A percentile compares a stretch with the other conserved stretches of the same genome.
Evolutionary conservation across 2,797 vertebrate species (phyloP).

Genomic region (Hapalemur alaotrensis): DNA sequence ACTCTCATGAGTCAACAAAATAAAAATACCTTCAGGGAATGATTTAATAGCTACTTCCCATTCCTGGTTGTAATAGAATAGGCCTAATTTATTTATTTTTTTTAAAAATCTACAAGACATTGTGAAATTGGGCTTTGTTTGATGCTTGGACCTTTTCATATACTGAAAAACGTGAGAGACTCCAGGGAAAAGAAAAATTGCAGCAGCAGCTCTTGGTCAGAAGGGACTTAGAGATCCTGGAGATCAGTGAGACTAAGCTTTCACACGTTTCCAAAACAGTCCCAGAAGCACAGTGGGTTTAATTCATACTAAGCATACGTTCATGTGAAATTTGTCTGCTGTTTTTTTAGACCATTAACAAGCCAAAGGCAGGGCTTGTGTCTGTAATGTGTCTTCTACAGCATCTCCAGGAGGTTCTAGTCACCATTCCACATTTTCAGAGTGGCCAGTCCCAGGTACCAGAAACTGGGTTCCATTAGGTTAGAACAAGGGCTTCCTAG

Average conservation of each 20-base stretch:
- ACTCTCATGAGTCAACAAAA: constrained; percentile 83
- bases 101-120: constrained; percentile 13
- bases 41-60: constrained; percentile 82
- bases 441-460: not conserved
- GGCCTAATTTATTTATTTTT: constrained; percentile 46
- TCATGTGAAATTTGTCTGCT: not conserved
- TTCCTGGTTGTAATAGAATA: constrained; percentile 78
- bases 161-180: not conserved
- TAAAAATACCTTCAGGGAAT: constrained; percentile 79
- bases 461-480: not conserved
- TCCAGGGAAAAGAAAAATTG: not conserved
- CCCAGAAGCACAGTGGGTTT: not conserved
- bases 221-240: not conserved
- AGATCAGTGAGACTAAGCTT: not conserved
- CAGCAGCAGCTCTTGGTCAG: not conserved
- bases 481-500: not conserved
- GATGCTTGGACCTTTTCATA: not conserved
- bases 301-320: not conserved
- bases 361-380: not conserved
- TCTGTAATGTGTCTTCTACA: not conserved
- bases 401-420: not conserved
- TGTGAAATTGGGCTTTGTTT: constrained; percentile 42
- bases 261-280: not conserved
- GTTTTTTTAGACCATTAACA: not conserved
- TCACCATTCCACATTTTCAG: not conserved